phyloP scores from a whole-genome alignment of 2,797 vertebrate genomes.

The Aldrovandia affinis region DNA sequence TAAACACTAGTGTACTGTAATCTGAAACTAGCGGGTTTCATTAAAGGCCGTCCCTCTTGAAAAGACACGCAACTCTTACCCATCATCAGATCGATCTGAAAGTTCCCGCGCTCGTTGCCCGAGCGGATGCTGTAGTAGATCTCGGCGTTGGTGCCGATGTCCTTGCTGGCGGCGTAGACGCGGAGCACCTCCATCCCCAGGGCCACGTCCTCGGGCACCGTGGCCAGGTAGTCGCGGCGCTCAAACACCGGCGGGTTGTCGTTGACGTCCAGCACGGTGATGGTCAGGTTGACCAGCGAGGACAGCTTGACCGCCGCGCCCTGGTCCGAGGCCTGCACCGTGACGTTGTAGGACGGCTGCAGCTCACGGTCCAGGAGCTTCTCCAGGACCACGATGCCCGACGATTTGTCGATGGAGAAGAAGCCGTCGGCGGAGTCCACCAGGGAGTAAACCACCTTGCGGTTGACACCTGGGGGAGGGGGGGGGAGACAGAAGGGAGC shows the following conservation, averaged over 20 bases:
- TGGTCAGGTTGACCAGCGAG: constrained; percentile 83
- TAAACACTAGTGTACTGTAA: too few species aligned
- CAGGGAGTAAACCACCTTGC: constrained; percentile 87
- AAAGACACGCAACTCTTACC: constrained; percentile 70
- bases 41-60: background rate
- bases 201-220: constrained; percentile 85
- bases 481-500: background rate
- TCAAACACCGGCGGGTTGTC: constrained; percentile 97
- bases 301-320: constrained; percentile 78
- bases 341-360: constrained; percentile 86
- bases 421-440: constrained; percentile 79
- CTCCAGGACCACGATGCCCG: constrained; percentile 88
- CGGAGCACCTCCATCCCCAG: constrained; percentile 84
- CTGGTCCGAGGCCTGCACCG: constrained; percentile 84
- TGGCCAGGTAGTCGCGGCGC: constrained; percentile 88
- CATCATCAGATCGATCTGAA: constrained; percentile 85
- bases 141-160: constrained; percentile 95
- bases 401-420: constrained; percentile 89
- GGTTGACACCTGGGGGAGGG: constrained; percentile 77
- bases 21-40: background rate
- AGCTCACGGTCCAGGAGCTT: constrained; percentile 88
- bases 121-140: constrained; percentile 92
- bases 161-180: constrained; percentile 92
- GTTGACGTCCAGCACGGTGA: constrained; percentile 93
- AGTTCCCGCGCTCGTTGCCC: constrained; percentile 92